A percentile compares a stretch with the other conserved stretches of the same genome.
phyloP scores from a whole-genome alignment of 37 sponge, comb jelly and placozoan genomes.

The Chondrosia reniformis region DNA sequence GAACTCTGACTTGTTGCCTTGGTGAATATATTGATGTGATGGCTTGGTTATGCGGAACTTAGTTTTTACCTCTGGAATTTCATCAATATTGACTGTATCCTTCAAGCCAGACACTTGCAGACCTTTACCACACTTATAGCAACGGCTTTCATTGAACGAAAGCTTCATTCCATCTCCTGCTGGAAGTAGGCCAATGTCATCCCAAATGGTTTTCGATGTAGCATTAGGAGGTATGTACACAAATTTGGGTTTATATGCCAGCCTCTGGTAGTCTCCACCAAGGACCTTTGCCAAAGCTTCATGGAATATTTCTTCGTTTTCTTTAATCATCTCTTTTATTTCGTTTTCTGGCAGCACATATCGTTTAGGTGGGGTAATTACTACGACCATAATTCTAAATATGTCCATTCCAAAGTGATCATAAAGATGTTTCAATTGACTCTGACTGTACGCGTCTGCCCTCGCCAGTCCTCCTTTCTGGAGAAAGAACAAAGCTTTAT shows the following conservation, averaged over 20 bases:
- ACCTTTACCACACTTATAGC: background rate
- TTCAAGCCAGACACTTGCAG: background rate
- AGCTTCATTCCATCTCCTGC: background rate
- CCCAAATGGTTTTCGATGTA: background rate
- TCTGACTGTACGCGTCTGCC: background rate
- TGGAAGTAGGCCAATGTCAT: background rate
- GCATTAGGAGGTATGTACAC: background rate
- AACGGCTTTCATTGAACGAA: background rate
- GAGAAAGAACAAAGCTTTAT: constrained; percentile 32
- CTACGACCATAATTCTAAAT: constrained; percentile 24
- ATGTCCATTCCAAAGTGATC: constrained; percentile 14
- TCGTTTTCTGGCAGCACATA: background rate
- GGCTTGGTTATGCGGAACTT: background rate
- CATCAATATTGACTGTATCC: background rate
- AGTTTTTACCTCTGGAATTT: background rate
- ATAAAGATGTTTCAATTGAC: constrained; percentile 9
- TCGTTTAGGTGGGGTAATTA: no score
- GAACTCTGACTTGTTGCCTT: background rate
- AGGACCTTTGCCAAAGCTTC: background rate
- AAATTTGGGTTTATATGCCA: background rate
- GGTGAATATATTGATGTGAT: background rate
- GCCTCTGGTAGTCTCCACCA: background rate
- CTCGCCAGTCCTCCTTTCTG: background rate
- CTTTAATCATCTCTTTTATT: background rate
- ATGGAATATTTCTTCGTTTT: background rate